phyloP scores from a whole-genome alignment of 2,797 vertebrate species.

The Heliangelus exortis region DNA sequence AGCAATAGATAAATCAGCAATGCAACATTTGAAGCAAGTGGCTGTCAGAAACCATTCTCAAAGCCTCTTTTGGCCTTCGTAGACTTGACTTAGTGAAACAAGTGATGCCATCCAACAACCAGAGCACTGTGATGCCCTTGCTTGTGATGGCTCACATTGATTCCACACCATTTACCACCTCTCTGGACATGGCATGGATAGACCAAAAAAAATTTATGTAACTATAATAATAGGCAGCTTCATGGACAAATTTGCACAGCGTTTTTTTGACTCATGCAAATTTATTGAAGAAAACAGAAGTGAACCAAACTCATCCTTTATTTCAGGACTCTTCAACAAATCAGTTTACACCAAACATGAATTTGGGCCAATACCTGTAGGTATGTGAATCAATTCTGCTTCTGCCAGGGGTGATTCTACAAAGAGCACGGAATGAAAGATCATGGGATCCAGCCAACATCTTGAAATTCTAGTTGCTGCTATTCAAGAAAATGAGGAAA shows the following conservation, averaged over 20 bases:
- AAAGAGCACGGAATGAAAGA: background rate
- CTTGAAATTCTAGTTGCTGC: background rate
- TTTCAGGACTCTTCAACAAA: background rate
- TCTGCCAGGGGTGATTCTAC: background rate
- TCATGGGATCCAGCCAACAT: fast-evolving
- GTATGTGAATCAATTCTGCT: background rate
- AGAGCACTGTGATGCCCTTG: background rate
- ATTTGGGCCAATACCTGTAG: background rate
- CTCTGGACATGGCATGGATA: background rate
- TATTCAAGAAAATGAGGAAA: background rate
- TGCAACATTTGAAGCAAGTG: background rate
- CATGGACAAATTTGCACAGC: background rate
- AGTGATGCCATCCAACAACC: background rate
- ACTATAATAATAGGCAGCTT: background rate
- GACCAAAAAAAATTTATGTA: background rate
- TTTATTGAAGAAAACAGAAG: background rate
- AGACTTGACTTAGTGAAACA: background rate
- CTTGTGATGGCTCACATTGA: background rate
- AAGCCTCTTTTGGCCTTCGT: background rate
- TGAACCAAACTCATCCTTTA: background rate
- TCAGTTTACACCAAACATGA: background rate
- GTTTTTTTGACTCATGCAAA: background rate
- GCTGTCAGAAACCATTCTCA: background rate
- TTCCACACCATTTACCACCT: background rate
- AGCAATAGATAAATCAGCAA: background rate